Base-by-base conservation (phyloP, 1,140 invertebrate species). In the Lepidurus packardi region DNA sequence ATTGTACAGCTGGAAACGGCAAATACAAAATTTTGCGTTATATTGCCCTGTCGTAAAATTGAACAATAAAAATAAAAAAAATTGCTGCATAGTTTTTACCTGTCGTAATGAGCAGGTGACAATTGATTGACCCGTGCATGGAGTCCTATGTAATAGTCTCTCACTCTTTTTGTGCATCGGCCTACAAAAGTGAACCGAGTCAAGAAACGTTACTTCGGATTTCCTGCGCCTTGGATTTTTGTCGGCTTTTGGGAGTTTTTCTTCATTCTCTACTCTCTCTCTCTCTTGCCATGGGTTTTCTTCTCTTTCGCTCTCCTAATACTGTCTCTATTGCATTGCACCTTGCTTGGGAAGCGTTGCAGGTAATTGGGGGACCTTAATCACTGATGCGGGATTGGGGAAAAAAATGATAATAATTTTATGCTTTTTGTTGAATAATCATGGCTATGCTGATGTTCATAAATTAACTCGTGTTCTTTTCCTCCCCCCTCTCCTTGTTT, bases 1-100 rank as follows among this genome's bases (percentile, higher is more conserved):
- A 65, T 65, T 65, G 53, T 65, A 65, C 53, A 65, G 53, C 53
- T 65, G 53, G 53, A 65, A 65, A 65, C 53, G 53, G 53, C 53
- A 21, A 65, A 65, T 65, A 65, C 53, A 65, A 13, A 65, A 65
- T 65, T 65, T 65, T 65, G 53, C 53, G 53, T 65, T 65, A 65
- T n/a, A n/a, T 65, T 65, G 53, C 53, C 53, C 53, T 65, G 53
- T 65, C 21, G 7, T 65, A 7, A 7, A 65, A 9, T 5, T 65
- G 53, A 65, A 65, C 34, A 34, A 34, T 34, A 34, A 34, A 34
- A 34, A 2, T 34, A 34, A 34, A 34, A 34, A 34, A 34, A 34
- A 34, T 34, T 34, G 34, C 2, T 3, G 34, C 34, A 34, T 34
- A 34, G 34, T 34, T 34, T 4, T 34, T 34, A 34, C 34, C 34